These are phyloP conservation scores for Microvelia longipes DNA, from an alignment of 1,140 invertebrate genomes.

Conservation along the genomic window DNA sequence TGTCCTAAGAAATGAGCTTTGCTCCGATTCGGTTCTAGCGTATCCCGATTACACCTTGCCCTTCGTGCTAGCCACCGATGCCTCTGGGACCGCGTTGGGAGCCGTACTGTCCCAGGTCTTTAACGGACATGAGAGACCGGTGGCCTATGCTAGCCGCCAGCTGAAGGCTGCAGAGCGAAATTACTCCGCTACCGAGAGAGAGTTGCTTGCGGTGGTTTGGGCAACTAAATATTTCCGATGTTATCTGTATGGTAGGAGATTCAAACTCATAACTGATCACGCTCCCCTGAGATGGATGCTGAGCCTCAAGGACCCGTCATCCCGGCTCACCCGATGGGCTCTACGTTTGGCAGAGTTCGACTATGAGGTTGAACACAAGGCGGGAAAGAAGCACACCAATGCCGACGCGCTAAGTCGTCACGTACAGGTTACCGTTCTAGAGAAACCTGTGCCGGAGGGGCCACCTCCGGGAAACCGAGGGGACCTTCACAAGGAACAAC, in stretches of 20 bases:
- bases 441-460: not conserved
- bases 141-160: slow-evolving; percentile 29
- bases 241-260: slow-evolving; percentile 34
- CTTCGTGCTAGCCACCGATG: slow-evolving; percentile 27
- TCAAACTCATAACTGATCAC: slow-evolving; percentile 37
- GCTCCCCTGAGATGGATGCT: slow-evolving; percentile 33
- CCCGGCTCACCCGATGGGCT: not conserved
- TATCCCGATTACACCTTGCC: slow-evolving; percentile 25
- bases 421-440: no score
- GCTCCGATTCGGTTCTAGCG: slow-evolving; percentile 24
- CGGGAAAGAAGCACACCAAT: not conserved
- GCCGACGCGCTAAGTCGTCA: not conserved
- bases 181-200: slow-evolving; percentile 30
- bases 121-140: slow-evolving; percentile 19
- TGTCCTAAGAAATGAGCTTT: no score
- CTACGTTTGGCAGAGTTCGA: not conserved
- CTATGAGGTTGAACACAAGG: not conserved
- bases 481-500: not conserved
- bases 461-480: not conserved
- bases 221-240: slow-evolving; percentile 31
- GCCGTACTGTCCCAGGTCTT: slow-evolving; percentile 25
- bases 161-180: slow-evolving; percentile 30
- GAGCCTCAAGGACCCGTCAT: slow-evolving; percentile 30
- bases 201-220: slow-evolving; percentile 30
- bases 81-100: slow-evolving; percentile 21